Conservation (phyloP, 2,113 vertebrate species). For the Chloebia gouldiae region DNA sequence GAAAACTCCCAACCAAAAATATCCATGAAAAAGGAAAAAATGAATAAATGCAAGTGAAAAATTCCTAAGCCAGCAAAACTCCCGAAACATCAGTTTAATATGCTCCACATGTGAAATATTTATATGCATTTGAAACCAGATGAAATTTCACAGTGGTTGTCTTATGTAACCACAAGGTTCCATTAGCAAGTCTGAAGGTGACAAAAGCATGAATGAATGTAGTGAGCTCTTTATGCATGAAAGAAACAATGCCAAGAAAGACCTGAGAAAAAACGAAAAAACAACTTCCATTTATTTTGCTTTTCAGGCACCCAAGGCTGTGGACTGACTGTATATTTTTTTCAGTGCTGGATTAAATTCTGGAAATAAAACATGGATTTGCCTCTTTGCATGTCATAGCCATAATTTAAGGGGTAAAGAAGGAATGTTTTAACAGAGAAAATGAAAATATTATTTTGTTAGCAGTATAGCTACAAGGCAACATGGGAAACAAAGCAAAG, state of each 20-base stretch:
- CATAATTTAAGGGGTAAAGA: background rate
- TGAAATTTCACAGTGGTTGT: constrained; percentile 5
- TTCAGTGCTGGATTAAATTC: background rate
- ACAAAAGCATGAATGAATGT: constrained; percentile 15
- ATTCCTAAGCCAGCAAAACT: background rate
- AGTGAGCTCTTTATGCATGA: background rate
- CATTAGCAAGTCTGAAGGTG: constrained; percentile 41
- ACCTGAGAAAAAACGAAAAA: background rate
- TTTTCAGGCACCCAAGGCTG: background rate
- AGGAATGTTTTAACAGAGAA: constrained; percentile 17
- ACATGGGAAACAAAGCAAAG: background rate
- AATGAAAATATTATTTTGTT: constrained; percentile 18
- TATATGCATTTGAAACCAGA: background rate
- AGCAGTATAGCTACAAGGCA: background rate
- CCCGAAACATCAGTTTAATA: background rate
- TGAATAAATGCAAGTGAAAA: background rate
- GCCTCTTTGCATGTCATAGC: background rate
- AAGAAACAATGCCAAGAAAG: background rate
- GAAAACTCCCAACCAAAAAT: background rate
- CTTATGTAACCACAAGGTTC: background rate
- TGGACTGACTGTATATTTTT: background rate
- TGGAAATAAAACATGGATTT: background rate
- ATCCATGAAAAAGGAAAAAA: background rate
- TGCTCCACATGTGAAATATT: background rate
- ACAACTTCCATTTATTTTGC: background rate